Conservation (phyloP, 1,140 invertebrate species). For the Laupala kohalensis region DNA sequence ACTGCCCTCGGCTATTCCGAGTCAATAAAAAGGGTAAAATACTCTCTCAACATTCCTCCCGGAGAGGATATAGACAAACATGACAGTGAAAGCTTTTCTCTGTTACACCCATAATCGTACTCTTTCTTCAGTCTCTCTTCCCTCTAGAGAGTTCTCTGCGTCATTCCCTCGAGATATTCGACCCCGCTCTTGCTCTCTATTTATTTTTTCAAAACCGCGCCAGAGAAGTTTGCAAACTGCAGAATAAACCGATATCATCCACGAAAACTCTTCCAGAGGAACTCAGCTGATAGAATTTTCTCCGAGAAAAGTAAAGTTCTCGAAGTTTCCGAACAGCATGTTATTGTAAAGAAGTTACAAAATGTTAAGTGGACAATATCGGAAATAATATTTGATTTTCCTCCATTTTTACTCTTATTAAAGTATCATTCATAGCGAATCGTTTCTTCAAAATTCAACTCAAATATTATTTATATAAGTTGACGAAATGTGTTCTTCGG, state of each 20-base stretch:
- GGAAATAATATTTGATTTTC: no score
- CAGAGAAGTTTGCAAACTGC: neutral
- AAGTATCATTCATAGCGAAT: no score
- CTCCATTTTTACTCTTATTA: no score
- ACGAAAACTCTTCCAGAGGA: neutral
- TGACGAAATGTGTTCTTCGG: no score
- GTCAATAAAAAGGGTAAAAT: neutral
- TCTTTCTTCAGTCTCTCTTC: neutral
- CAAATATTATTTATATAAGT: no score
- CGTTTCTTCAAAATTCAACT: no score
- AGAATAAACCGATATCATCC: neutral
- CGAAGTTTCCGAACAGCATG: no score
- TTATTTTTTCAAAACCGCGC: neutral
- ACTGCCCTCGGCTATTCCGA: neutral
- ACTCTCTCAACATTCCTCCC: neutral
- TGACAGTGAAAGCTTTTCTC: neutral
- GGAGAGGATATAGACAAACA: neutral
- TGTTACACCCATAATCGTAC: neutral
- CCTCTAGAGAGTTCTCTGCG: neutral
- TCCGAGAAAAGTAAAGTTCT: no score
- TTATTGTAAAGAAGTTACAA: no score
- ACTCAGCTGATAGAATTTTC: no score
- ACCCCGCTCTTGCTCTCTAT: neutral
- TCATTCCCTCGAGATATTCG: neutral
- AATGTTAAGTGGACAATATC: no score